phyloP scores from a whole-genome alignment of 2,113 vertebrate genomes.

The Chunga burmeisteri region DNA sequence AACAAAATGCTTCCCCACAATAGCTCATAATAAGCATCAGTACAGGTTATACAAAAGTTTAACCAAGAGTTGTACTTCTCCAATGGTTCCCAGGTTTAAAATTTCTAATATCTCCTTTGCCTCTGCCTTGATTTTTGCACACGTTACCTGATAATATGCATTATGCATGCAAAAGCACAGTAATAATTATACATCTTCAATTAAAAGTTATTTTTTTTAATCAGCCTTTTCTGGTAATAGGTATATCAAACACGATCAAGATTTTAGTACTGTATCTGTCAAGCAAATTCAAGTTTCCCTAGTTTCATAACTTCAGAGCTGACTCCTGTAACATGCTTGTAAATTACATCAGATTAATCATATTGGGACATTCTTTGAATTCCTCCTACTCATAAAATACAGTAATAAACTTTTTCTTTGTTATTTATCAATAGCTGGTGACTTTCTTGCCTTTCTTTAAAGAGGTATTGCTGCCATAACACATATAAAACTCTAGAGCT shows the following conservation, averaged over 20 bases:
- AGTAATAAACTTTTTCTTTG: neutral
- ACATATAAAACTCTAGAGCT: neutral
- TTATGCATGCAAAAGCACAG: neutral
- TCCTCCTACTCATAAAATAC: neutral
- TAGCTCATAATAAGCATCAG: neutral
- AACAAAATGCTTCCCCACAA: neutral
- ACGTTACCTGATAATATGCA: neutral
- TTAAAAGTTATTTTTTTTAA: neutral
- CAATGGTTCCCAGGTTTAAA: neutral
- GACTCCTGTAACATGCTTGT: neutral
- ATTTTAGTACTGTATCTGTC: neutral
- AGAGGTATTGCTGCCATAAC: neutral
- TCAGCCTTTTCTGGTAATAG: neutral
- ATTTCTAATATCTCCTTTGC: neutral
- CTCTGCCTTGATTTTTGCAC: neutral
- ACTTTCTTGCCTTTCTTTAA: neutral
- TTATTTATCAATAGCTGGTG: neutral
- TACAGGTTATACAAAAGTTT: neutral
- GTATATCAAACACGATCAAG: neutral
- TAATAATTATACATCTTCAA: neutral
- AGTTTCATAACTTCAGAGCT: neutral
- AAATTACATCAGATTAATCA: neutral
- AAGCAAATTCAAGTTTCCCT: neutral
- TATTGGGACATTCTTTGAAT: neutral
- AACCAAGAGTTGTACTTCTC: neutral